phyloP scores from a whole-genome alignment of 2,888 invertebrate species.

The Carpatolechia fugitivella region DNA sequence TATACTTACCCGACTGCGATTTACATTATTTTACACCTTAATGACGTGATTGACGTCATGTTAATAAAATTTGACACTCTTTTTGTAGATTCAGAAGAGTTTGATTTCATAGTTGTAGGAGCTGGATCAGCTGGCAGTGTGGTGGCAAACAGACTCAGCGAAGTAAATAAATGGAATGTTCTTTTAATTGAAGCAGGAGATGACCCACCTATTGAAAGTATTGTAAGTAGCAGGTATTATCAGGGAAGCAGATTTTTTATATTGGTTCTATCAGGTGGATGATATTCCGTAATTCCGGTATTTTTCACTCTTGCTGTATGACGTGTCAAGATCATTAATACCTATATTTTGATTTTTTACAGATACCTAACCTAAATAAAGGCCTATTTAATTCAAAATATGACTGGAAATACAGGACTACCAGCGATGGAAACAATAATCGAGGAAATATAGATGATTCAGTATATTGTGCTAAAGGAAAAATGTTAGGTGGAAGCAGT shows the following conservation, averaged over 20 bases:
- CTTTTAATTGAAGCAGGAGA: constrained; percentile 41
- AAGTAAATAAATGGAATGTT: constrained; percentile 35
- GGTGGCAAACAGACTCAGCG: constrained; percentile 38
- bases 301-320: too few relatives aligned
- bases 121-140: constrained; percentile 40
- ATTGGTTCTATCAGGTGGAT: too few relatives aligned
- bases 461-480: constrained; percentile 76
- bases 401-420: constrained; percentile 91
- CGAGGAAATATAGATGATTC: constrained; percentile 71
- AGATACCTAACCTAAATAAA: neutral
- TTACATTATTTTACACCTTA: too few relatives aligned
- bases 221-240: constrained; percentile 20
- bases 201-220: constrained; percentile 32
- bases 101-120: constrained; percentile 42
- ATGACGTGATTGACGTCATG: too few relatives aligned
- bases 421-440: constrained; percentile 84
- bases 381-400: constrained; percentile 54
- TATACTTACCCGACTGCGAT: too few relatives aligned
- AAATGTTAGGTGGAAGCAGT: constrained; percentile 77
- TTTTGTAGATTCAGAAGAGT: constrained; percentile 17
- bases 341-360: neutral
- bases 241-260: too few relatives aligned
- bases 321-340: too few relatives aligned
- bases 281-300: too few relatives aligned
- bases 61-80: too few relatives aligned